phyloP scores from a whole-genome alignment of 2,797 vertebrate species.

The Cyclura pinguis region DNA sequence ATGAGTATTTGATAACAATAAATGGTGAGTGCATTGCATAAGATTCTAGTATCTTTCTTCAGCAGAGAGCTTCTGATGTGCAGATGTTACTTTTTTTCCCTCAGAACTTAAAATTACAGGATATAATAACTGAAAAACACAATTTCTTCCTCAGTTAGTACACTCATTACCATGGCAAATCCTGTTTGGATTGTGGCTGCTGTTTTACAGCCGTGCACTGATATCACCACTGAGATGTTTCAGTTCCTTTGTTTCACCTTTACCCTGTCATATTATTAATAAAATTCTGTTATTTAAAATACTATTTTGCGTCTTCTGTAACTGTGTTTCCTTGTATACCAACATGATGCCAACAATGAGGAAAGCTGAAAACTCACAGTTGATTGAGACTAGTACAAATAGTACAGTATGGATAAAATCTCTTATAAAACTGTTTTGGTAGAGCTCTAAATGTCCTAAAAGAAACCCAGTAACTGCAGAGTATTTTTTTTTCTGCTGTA shows the following conservation, averaged over 20 bases:
- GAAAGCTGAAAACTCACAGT: not conserved
- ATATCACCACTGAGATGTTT: not conserved
- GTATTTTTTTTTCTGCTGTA: conserved; percentile 31
- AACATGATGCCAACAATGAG: not conserved
- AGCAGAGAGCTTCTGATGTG: not conserved
- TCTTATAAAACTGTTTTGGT: not conserved
- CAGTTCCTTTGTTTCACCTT: not conserved
- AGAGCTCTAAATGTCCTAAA: not conserved
- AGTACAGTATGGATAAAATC: not conserved
- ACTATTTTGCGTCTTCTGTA: not conserved
- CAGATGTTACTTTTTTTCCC: not conserved
- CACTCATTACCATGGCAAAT: not conserved
- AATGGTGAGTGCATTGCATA: not conserved
- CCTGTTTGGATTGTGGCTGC: not conserved
- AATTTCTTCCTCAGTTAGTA: not conserved
- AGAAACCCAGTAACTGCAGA: not conserved
- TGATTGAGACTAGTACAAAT: not conserved
- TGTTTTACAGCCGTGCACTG: not conserved
- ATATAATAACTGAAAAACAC: not conserved
- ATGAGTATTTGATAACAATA: not conserved
- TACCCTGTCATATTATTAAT: not conserved
- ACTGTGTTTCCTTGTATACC: not conserved
- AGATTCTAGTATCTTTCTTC: not conserved
- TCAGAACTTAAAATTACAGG: not conserved
- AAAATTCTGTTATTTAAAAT: not conserved